Evolutionary conservation across 2,888 invertebrate species (phyloP), one percentile per base, ranked within the genome.

Genomic region (Xylota segnis): DNA sequence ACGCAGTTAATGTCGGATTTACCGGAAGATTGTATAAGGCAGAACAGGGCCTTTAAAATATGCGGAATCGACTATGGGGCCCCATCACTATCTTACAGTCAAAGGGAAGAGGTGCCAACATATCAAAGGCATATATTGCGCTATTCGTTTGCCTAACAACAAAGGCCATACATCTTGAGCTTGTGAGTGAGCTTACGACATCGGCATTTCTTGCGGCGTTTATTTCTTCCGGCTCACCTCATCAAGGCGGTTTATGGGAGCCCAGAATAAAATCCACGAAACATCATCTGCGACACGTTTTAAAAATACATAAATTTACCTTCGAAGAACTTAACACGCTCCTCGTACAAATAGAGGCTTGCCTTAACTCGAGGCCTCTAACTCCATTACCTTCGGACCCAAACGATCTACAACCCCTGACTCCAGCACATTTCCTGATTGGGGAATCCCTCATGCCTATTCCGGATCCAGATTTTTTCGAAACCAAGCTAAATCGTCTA

Each of bases 251-350:
- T 29, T 56, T 70, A 29, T 70, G 54, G 68, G 54, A 43, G 14
- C 54, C 68, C 23, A 40, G 68, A 27, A 68, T 54, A 7, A 54
- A 68, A 16, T 68, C 43, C 4, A 56, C 43, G 29, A 70, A 70
- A n/a, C 56, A 70, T 34, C 56, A 65, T 32, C 40, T 34, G 14
- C 45, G 63, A 34, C 54, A 47, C 16, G 27, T 56, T 27, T 34
- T 56, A n/a, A 58, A 76, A 37, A 75, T 65, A 47, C 56, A 75
- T 10, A 65, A 18, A 4, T 45, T 75, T 14, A 65, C 61, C 9
- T 75, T 75, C 23, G 63, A 72, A 52, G 72, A 72, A 52, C 52
- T 61, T 7, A 74, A 54, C 34, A 74, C 63, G 18, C 14, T 74
- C 4, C 59, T 58, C 37, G n/a, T 43, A 5, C 68, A 68, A 27